Evolutionary conservation across 2,888 invertebrate genomes (phyloP), one percentile per base, ranked within the genome.

Genomic region (Diploptera punctata): DNA sequence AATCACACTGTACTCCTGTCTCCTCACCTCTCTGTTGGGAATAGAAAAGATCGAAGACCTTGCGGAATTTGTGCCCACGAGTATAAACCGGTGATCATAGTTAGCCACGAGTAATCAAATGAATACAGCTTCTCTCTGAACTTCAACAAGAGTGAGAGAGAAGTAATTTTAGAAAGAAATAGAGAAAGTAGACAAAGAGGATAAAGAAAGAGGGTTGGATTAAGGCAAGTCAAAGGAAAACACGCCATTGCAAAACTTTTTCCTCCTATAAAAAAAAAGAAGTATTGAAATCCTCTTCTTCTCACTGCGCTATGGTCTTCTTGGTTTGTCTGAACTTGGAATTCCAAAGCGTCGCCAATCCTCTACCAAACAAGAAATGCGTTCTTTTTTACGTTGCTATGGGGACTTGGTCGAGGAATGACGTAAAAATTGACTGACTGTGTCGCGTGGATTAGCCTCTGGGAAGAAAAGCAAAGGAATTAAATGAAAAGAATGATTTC

Each of bases 331-430:
- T 57, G 29, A 31, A 57, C 57, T 29, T 29, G 57, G 57, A 31
- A 57, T 57, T 57, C 57, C 57, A 29, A 57, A 57, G 57, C 57
- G 29, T 57, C 57, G 26, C 29, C 24, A 57, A 31, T 57, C 57
- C 57, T 57, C 57, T 26, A 24, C 29, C 29, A 57, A 57, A 24
- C 57, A n/a, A 24, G 10, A 16, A 9, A 24, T 19, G 24, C 29
- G 57, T 29, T n/a, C n/a, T n/a, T n/a, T 16, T 1, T 57, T 29
- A 13, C 16, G 57, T 29, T 57, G 29, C 57, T 24, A 29, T 1
- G 57, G 31, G 13, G 29, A 57, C 57, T n/a, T n/a, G n/a, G 13
- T 3, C 10, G 2, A 26, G 26, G 54, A 31, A 57, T 57, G 31
- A 29, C 57, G 29, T 29, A 57, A 57, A 29, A 57, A 57, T 57